phyloP scores from a whole-genome alignment of 30 jellyfish, hydroid and myxozoan species.

The Chrysaora quinquecirrha region DNA sequence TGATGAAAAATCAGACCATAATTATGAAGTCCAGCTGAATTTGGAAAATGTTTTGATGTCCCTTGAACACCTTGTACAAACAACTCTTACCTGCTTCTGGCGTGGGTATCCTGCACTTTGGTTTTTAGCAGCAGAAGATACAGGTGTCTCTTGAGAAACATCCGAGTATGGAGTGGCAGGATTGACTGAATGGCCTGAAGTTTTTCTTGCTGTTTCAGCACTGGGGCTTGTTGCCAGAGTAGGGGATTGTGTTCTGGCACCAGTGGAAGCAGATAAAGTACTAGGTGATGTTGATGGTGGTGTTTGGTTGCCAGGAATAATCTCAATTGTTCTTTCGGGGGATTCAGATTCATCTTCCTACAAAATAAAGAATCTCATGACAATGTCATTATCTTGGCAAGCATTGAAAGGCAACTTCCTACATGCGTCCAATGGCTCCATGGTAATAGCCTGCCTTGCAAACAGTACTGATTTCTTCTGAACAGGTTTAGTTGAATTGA shows the following conservation, averaged over 20 bases:
- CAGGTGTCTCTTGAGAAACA: constrained; percentile 6
- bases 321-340: not conserved
- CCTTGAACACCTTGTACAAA: no score
- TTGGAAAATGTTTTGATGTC: no score
- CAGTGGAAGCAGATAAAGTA: not conserved
- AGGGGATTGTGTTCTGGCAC: not conserved
- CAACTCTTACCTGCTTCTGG: not conserved
- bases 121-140: not conserved
- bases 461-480: no score
- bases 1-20: no score
- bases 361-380: not conserved
- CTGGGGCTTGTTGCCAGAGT: not conserved
- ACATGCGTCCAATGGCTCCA: no score
- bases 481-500: no score
- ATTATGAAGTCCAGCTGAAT: no score
- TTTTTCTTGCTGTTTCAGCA: not conserved
- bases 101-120: not conserved
- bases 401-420: no score
- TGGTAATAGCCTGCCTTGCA: no score
- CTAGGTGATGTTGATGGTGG: not conserved
- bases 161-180: constrained; percentile 6
- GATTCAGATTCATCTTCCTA: constrained; percentile 12
- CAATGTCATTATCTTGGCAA: no score
- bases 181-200: constrained; percentile 13
- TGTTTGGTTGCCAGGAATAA: constrained; percentile 1